These are phyloP conservation scores for Drosophila anomelani DNA, from an alignment of 2,888 invertebrate species.

Conservation along the genomic window DNA sequence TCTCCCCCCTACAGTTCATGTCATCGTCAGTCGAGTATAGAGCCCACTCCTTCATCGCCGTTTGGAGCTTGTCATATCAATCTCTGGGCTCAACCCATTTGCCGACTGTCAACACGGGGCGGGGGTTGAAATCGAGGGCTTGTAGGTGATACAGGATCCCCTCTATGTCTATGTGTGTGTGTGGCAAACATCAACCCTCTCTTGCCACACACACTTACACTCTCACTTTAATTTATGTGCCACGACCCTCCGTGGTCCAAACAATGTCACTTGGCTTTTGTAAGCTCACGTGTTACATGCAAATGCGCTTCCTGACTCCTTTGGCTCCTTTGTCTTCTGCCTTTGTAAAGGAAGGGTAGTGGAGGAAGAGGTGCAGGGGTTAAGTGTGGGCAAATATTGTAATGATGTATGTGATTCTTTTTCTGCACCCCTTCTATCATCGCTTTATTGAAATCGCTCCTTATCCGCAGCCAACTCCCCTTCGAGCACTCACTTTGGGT, in stretches of 20 bases:
- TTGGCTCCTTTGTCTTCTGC: slow-evolving; percentile 26
- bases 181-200: slow-evolving; percentile 45
- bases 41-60: slow-evolving; percentile 17
- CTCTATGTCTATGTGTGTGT: slow-evolving; percentile 19
- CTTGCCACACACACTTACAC: slow-evolving; percentile 56
- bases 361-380: slow-evolving; percentile 22
- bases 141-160: slow-evolving; percentile 17
- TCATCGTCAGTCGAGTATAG: slow-evolving; percentile 10
- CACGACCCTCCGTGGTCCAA: slow-evolving; percentile 64
- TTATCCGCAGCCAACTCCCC: slow-evolving; percentile 46
- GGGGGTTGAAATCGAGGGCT: slow-evolving; percentile 30
- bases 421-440: slow-evolving; percentile 52
- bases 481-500: slow-evolving; percentile 17
- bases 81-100: slow-evolving; percentile 42
- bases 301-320: slow-evolving; percentile 70
- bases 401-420: slow-evolving; percentile 77
- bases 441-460: slow-evolving; percentile 73
- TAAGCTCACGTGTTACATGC: slow-evolving; percentile 78
- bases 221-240: slow-evolving; percentile 78
- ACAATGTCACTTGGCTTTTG: slow-evolving; percentile 77
- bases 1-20: background rate
- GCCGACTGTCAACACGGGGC: slow-evolving; percentile 32
- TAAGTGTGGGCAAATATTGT: slow-evolving; percentile 77
- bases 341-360: background rate
- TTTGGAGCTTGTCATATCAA: slow-evolving; percentile 36